Evolutionary conservation across 1,140 invertebrate species (phyloP).

Genomic region (Campoletis sonorensis): DNA sequence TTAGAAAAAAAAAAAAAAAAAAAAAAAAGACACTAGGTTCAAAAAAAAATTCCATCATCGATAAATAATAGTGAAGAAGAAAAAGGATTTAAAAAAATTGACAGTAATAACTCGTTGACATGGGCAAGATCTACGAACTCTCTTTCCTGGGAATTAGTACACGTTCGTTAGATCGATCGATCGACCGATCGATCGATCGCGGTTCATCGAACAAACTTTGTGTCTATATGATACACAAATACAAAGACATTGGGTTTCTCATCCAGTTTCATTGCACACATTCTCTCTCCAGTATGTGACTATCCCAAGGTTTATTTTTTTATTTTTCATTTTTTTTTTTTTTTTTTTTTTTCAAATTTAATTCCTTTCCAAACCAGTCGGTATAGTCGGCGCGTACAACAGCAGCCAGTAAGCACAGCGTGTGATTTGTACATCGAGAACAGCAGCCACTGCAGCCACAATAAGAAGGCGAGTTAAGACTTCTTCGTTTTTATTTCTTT

Average conservation of each 20-base stretch:
- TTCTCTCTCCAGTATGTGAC: neutral
- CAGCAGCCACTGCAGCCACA: neutral
- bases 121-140: constrained; percentile 11
- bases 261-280: neutral
- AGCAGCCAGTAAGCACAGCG: neutral
- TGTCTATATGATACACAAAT: neutral
- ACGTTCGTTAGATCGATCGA: neutral
- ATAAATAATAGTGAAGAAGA: neutral
- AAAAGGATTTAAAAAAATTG: constrained; percentile 4
- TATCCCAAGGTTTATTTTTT: neutral
- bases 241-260: neutral
- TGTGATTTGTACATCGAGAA: constrained; percentile 13
- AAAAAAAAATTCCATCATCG: neutral
- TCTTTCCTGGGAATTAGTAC: constrained; percentile 2
- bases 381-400: neutral
- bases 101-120: constrained; percentile 30
- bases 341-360: neutral
- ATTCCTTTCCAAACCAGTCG: constrained; percentile 20
- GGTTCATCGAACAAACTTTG: neutral
- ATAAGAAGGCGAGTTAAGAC: neutral
- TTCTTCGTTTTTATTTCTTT: neutral
- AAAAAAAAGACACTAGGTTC: too few species aligned
- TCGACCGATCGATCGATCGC: constrained; percentile 15
- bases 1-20: constrained; percentile 5
- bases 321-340: too few species aligned